Conservation (phyloP, 2,888 invertebrate genomes). For the Lithosia quadra region DNA sequence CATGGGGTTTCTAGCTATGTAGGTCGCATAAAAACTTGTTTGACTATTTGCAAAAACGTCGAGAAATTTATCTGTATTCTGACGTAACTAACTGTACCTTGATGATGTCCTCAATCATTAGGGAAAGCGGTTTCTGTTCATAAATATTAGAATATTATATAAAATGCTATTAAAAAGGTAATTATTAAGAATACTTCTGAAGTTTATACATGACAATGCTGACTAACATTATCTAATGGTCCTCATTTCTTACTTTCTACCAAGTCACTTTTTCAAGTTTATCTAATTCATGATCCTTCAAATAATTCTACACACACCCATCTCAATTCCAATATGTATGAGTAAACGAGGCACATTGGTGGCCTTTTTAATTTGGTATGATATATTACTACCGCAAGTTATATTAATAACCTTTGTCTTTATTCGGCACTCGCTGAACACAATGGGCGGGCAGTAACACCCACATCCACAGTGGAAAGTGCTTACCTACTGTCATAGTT, state of each 20-base stretch:
- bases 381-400: slow-evolving; percentile 32
- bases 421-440: slow-evolving; percentile 77
- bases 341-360: neutral
- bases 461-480: slow-evolving; percentile 80
- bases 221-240: neutral
- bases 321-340: neutral
- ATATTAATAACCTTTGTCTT: slow-evolving; percentile 65
- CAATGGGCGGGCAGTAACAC: slow-evolving; percentile 75
- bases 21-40: slow-evolving; percentile 64
- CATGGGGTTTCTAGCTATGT: slow-evolving; percentile 55
- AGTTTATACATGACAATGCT: neutral
- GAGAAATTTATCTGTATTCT: slow-evolving; percentile 61
- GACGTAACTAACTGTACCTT: slow-evolving; percentile 70
- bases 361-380: slow-evolving; percentile 20
- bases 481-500: slow-evolving; percentile 59
- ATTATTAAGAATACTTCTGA: neutral
- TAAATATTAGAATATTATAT: slow-evolving; percentile 4
- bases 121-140: slow-evolving; percentile 63
- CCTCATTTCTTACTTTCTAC: neutral
- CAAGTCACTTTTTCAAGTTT: neutral
- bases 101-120: slow-evolving; percentile 64
- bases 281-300: neutral
- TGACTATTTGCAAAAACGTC: slow-evolving; percentile 64
- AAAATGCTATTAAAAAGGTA: neutral
- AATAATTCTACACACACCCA: neutral